Evolutionary conservation across 2,888 invertebrate genomes (phyloP).

Genomic region (Coecobrya sp.): DNA sequence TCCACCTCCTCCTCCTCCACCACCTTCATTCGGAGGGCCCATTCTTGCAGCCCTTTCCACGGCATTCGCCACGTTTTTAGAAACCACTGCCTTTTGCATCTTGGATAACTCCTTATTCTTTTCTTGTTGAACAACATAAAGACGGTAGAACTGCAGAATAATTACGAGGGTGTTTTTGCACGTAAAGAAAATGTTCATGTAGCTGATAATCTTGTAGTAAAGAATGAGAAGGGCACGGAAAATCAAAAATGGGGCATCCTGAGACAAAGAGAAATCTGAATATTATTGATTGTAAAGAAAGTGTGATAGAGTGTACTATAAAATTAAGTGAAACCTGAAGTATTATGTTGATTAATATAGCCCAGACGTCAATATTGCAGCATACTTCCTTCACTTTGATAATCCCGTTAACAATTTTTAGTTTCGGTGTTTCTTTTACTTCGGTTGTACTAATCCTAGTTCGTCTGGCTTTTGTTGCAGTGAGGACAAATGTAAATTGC

Average conservation of each 20-base stretch:
- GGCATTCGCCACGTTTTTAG: conserved; percentile 85
- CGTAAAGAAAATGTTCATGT: conserved; percentile 98
- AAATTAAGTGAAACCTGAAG: conserved; percentile 90
- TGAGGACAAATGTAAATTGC: conserved; percentile 97
- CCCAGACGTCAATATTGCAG: conserved; percentile 95
- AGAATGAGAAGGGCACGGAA: conserved; percentile 95
- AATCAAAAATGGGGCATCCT: conserved; percentile 95
- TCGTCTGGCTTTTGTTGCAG: conserved; percentile 94
- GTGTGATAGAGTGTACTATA: no score
- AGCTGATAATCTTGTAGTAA: conserved; percentile 95
- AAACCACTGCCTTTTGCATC: conserved; percentile 81
- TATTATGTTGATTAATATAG: conserved; percentile 95
- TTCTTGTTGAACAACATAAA: conserved; percentile 92
- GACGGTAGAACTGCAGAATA: conserved; percentile 94
- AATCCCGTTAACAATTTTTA: conserved; percentile 85
- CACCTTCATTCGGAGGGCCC: conserved; percentile 75
- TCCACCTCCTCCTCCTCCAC: background rate
- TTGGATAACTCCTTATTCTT: conserved; percentile 86
- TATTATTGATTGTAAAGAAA: no score
- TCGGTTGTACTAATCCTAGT: conserved; percentile 90
- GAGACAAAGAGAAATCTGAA: conserved; percentile 21
- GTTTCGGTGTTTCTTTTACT: conserved; percentile 80
- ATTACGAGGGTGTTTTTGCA: conserved; percentile 97
- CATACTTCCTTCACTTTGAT: conserved; percentile 88
- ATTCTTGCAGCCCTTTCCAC: conserved; percentile 84